Base-by-base conservation (phyloP, 2,113 vertebrate species). In the Pterocles burchelli region DNA sequence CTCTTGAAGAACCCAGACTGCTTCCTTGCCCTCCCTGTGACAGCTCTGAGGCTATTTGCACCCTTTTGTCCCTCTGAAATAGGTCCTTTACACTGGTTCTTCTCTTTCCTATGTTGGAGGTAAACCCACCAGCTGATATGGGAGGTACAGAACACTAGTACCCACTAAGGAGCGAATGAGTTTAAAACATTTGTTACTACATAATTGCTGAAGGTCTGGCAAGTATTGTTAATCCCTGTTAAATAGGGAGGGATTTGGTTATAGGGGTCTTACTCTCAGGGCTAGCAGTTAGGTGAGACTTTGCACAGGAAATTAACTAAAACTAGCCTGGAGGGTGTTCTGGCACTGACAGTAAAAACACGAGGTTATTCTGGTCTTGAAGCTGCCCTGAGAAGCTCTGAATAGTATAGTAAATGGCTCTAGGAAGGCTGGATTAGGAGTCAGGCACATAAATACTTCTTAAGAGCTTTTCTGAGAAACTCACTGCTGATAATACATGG, bases 401-500 rank as follows among this genome's bases (percentile, higher is more conserved):
- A 86, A 88, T 67, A 65, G 54, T 48, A 34, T 6, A 55, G 79
- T 43, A 90, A 95, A 85, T 85, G 71, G 45, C 79, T 85, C 85
- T 73, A 91, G 66, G 66, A 90, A 94, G 34, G 43, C 1, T 93
- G 83, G 83, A 94, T 86, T 93, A 90, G 59, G 38, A 92, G 78
- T 66, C 72, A 93, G 59, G 18, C 52, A 88, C 2, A 29, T 90
- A 95, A 95, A 93, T 65, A 62, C 51, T 70, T 51, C 83, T 90
- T 86, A 91, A 86, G 59, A 86, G 72, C 82, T 90, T 93, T 94
- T 88, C 90, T 88, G 72, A 93, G 95, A 94, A 96, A 67, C 52
- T 77, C 38, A 14, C 25, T 77, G 71, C 33, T 11, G 26, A 52
- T 88, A 88, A 85, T 62, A 84, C 59, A 85, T 77, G 55, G n/a